These are phyloP conservation scores for Porites australiensis DNA, from an alignment of 64 coral and sea anemone genomes.

Conservation along the genomic window DNA sequence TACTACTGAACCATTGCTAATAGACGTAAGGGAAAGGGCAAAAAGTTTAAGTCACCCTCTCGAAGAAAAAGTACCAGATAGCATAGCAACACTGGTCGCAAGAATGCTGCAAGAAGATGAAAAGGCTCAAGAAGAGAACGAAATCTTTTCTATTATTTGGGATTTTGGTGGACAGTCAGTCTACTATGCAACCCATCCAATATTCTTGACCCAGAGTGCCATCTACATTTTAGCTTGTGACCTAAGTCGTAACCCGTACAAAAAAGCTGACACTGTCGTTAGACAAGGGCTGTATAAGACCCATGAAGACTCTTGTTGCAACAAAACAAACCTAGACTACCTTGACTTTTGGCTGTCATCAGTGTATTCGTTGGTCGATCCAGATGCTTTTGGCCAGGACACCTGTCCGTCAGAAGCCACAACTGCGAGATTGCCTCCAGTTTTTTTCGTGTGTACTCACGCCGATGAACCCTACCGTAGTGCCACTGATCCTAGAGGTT, in stretches of 20 bases:
- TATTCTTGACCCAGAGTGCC: background rate
- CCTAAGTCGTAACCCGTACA: background rate
- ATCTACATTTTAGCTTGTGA: background rate
- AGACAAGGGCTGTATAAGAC: background rate
- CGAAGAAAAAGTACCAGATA: background rate
- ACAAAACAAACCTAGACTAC: background rate
- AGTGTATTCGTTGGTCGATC: background rate
- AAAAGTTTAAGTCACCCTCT: no score
- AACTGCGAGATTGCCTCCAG: background rate
- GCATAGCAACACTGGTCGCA: background rate
- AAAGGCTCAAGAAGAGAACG: background rate
- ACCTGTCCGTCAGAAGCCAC: background rate
- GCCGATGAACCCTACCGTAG: background rate
- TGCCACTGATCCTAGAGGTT: background rate
- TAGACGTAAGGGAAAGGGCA: no score
- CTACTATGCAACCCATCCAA: background rate
- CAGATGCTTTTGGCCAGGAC: background rate
- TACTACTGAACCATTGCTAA: no score
- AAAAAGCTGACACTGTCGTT: background rate
- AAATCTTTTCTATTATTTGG: slow-evolving; percentile 3
- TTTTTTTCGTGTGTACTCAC: background rate
- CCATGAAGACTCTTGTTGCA: background rate
- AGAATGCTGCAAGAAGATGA: background rate
- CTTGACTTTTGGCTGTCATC: slow-evolving; percentile 2
- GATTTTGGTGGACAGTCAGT: background rate